These are phyloP conservation scores for Ptychadena robeensis DNA, from an alignment of 2,797 vertebrate genomes.

Conservation along the genomic window DNA sequence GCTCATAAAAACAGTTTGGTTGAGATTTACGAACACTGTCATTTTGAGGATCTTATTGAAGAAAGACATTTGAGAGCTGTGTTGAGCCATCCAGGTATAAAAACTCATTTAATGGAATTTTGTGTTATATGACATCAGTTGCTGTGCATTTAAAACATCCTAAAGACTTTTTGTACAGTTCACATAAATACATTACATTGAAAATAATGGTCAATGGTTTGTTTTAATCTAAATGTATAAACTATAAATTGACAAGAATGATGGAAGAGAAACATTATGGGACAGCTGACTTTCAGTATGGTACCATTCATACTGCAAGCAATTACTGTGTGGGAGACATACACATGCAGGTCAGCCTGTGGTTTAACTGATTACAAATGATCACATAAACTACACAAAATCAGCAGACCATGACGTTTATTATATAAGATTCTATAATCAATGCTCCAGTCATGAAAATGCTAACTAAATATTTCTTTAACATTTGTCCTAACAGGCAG, in stretches of 20 bases:
- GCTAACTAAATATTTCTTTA: constrained; percentile 27
- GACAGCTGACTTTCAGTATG: background rate
- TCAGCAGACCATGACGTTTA: background rate
- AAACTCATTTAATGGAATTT: too few species aligned
- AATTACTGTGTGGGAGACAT: background rate
- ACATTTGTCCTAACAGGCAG: constrained; percentile 6
- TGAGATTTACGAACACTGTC: background rate
- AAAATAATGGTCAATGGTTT: background rate
- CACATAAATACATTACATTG: background rate
- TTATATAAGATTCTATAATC: constrained; percentile 18
- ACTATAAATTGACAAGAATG: background rate
- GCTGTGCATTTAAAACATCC: background rate
- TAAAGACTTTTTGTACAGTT: background rate
- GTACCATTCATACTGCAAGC: background rate
- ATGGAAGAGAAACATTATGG: background rate
- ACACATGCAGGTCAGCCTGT: background rate
- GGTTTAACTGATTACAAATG: constrained; percentile 7
- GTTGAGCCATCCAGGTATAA: too few species aligned
- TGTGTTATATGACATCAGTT: too few species aligned
- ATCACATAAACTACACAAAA: background rate
- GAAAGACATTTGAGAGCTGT: too few species aligned
- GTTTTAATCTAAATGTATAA: background rate
- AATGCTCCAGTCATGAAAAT: constrained; percentile 25
- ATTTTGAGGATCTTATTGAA: too few species aligned
- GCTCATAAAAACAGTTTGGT: background rate